Percentiles rank a stretch among this genome's conserved stretches.
Evolutionary conservation across 2,797 vertebrate genomes (phyloP).

Genomic region (Lacerta viridis): DNA sequence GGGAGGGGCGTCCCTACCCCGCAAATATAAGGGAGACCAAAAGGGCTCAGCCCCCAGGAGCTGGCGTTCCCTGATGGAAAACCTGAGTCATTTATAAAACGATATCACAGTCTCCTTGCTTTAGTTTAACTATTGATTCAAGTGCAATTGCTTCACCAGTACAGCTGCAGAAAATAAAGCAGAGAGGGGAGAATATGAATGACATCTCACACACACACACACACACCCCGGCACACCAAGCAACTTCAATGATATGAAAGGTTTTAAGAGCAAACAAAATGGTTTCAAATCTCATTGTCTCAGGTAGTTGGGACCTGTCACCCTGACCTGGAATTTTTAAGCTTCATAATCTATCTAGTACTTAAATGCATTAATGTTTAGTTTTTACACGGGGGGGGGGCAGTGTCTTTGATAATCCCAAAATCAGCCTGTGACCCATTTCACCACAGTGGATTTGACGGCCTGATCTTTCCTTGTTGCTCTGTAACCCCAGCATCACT

Average conservation of each 20-base stretch:
- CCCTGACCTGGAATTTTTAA: constrained; percentile 52
- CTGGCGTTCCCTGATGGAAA: background rate
- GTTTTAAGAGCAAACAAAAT: constrained; percentile 44
- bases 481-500: constrained; percentile 63
- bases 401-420: constrained; percentile 62
- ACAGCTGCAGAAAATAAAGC: background rate
- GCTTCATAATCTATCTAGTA: constrained; percentile 41
- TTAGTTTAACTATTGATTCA: constrained; percentile 44
- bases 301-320: constrained; percentile 28
- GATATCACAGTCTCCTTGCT: constrained; percentile 35
- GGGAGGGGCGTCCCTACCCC: no score
- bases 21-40: no score
- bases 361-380: constrained; percentile 65
- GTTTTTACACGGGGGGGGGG: constrained; percentile 52
- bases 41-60: no score
- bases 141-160: background rate
- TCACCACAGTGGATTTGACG: constrained; percentile 57
- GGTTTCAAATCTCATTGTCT: constrained; percentile 48
- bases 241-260: constrained; percentile 4
- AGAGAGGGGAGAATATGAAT: no score
- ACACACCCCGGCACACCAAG: background rate
- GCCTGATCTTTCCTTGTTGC: constrained; percentile 67
- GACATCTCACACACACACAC: background rate
- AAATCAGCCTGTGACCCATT: constrained; percentile 61
- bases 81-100: constrained; percentile 28